Percentiles rank a stretch among this genome's conserved stretches.
phyloP scores from a whole-genome alignment of 2,797 vertebrate species.

The Avahi laniger region DNA sequence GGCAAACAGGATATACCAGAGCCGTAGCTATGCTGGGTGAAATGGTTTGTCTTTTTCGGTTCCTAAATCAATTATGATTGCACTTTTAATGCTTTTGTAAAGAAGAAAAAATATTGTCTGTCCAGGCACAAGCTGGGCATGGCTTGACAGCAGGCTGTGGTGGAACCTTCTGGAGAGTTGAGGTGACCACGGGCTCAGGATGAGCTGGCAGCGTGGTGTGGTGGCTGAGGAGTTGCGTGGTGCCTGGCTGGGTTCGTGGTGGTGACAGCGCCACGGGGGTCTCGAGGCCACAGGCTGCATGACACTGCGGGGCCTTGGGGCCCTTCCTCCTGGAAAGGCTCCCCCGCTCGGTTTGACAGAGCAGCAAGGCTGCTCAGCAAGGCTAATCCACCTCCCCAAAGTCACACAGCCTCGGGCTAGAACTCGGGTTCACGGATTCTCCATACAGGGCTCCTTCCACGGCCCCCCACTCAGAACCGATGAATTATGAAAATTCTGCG shows the following conservation, averaged over 20 bases:
- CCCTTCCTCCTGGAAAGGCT: neutral
- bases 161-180: neutral
- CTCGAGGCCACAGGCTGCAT: accelerated
- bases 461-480: neutral
- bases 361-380: neutral
- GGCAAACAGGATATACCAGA: neutral
- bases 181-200: neutral
- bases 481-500: neutral
- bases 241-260: neutral
- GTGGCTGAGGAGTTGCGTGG: neutral
- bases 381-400: neutral
- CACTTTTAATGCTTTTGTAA: neutral
- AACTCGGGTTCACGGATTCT: neutral
- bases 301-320: neutral
- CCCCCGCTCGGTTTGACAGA: too few species aligned
- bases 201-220: neutral
- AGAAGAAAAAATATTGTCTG: neutral
- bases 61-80: neutral
- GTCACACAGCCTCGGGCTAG: neutral
- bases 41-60: neutral
- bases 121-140: neutral
- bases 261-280: accelerated
- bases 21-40: neutral
- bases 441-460: neutral
- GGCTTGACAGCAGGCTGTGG: neutral